Evolutionary conservation across 2,797 vertebrate genomes (phyloP).

Genomic region (Cirrhinus mrigala): DNA sequence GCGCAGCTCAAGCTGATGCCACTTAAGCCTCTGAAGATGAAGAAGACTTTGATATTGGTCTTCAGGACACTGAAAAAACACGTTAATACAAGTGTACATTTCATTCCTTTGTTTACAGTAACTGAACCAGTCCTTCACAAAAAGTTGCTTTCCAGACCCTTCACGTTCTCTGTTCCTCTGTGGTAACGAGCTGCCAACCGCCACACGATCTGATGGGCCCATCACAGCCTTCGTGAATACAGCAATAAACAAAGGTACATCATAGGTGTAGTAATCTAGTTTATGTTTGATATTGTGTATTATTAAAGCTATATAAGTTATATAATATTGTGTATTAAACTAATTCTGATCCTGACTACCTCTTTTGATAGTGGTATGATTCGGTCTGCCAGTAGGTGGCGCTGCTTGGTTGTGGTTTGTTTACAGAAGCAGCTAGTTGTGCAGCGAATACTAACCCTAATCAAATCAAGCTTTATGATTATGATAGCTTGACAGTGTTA

Average conservation of each 20-base stretch:
- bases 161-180: not conserved
- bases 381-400: not conserved
- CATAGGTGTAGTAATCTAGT: not conserved
- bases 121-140: not conserved
- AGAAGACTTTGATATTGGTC: not conserved
- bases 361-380: not conserved
- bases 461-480: not conserved
- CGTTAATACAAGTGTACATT: not conserved
- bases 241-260: not conserved
- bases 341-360: too few relatives aligned
- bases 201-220: not conserved
- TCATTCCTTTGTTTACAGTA: not conserved
- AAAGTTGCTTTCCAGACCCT: not conserved
- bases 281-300: not conserved
- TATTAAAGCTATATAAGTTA: too few relatives aligned
- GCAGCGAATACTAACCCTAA: not conserved
- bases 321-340: too few relatives aligned
- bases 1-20: not conserved
- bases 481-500: not conserved
- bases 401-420: not conserved
- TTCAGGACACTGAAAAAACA: not conserved
- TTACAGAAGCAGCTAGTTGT: not conserved
- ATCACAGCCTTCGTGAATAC: not conserved
- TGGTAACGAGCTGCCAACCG: not conserved
- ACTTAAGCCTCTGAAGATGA: not conserved